Evolutionary conservation across 2,113 vertebrate genomes (phyloP).

Genomic region (Sinocyclocheilus grahami): DNA sequence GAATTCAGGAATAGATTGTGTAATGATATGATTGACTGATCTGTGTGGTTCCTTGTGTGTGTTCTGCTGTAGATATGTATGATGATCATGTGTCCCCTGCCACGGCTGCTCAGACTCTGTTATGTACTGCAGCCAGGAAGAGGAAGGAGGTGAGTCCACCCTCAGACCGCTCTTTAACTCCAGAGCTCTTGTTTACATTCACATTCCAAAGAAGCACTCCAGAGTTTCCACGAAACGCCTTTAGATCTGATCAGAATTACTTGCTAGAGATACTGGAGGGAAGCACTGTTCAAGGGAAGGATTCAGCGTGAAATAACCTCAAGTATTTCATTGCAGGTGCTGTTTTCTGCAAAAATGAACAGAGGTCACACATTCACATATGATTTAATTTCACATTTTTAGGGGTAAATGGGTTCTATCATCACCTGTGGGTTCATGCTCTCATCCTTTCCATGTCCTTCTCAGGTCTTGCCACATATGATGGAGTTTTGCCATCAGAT

Average conservation of each 20-base stretch:
- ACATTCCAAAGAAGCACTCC: neutral
- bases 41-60: neutral
- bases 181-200: neutral
- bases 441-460: neutral
- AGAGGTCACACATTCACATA: too few relatives aligned
- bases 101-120: constrained; percentile 89
- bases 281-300: neutral
- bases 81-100: constrained; percentile 93
- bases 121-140: constrained; percentile 92
- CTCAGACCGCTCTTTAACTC: neutral
- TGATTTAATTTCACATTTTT: neutral
- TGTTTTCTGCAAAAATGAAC: too few relatives aligned
- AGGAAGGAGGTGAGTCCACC: constrained; percentile 86
- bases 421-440: too few relatives aligned
- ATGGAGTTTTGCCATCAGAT: constrained; percentile 97
- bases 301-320: neutral
- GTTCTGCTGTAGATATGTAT: constrained; percentile 82
- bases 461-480: constrained; percentile 93
- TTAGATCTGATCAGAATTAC: neutral
- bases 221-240: neutral
- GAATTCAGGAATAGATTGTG: neutral
- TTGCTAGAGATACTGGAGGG: neutral
- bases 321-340: neutral
- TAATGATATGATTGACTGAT: neutral
- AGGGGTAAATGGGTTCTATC: neutral